These are phyloP conservation scores for Idaea dimidiata DNA, from an alignment of 2,888 invertebrate species.

Conservation along the genomic window DNA sequence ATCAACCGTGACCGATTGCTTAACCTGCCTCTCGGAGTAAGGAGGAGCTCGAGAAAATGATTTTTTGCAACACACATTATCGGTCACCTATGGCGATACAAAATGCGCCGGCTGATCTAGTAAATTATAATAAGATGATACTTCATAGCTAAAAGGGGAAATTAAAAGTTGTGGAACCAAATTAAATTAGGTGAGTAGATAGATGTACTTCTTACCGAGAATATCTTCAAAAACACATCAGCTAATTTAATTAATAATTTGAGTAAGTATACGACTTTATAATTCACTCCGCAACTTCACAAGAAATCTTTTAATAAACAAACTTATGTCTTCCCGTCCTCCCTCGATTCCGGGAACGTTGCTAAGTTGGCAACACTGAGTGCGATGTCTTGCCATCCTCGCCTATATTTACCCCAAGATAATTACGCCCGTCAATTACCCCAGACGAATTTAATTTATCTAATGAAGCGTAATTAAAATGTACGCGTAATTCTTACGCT, in stretches of 20 bases:
- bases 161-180: not conserved
- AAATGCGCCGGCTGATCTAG: not conserved
- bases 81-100: not conserved
- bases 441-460: constrained; percentile 77
- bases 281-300: constrained; percentile 43
- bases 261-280: constrained; percentile 34
- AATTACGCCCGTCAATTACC: constrained; percentile 75
- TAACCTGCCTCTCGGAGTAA: too few relatives aligned
- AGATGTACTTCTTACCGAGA: constrained; percentile 24
- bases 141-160: not conserved
- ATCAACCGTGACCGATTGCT: too few relatives aligned
- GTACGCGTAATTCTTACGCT: constrained; percentile 67
- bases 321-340: constrained; percentile 28
- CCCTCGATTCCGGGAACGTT: constrained; percentile 34
- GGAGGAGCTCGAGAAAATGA: too few relatives aligned
- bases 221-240: constrained; percentile 31
- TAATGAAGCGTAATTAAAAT: constrained; percentile 81
- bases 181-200: not conserved
- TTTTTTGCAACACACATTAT: too few relatives aligned
- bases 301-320: constrained; percentile 53
- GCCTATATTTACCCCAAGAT: constrained; percentile 45
- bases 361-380: constrained; percentile 50
- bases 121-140: too few relatives aligned
- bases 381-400: constrained; percentile 49
- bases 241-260: constrained; percentile 39